Conservation (phyloP, 2,888 invertebrate genomes). For the Spilosoma lubricipeda region DNA sequence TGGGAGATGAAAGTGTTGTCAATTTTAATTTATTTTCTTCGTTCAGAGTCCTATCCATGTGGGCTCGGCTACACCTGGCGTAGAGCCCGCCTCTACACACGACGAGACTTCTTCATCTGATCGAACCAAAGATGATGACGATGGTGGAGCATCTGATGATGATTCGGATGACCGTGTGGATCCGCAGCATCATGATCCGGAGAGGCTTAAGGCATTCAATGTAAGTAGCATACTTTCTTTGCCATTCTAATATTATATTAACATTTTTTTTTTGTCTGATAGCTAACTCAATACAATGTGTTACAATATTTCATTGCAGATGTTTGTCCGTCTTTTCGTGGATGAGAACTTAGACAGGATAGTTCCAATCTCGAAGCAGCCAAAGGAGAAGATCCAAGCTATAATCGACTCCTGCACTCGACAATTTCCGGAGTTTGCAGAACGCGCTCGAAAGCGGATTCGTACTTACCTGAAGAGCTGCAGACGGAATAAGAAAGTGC, state of each 20-base stretch:
- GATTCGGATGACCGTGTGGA: slow-evolving; percentile 97
- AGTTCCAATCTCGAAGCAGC: slow-evolving; percentile 98
- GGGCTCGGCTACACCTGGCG: slow-evolving; percentile 81
- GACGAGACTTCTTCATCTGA: slow-evolving; percentile 96
- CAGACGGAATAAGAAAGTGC: slow-evolving; percentile 96
- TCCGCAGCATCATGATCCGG: slow-evolving; percentile 95
- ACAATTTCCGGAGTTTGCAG: slow-evolving; percentile 98
- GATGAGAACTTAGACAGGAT: slow-evolving; percentile 98
- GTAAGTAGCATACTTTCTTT: slow-evolving; percentile 85
- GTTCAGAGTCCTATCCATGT: slow-evolving; percentile 89
- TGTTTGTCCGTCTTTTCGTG: slow-evolving; percentile 98
- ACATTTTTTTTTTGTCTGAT: background rate
- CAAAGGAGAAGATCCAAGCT: slow-evolving; percentile 98
- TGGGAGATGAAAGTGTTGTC: background rate
- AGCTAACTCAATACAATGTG: background rate
- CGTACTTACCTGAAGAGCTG: slow-evolving; percentile 98
- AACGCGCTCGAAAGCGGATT: slow-evolving; percentile 97
- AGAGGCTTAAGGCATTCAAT: slow-evolving; percentile 97
- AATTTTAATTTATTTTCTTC: background rate
- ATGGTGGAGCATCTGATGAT: slow-evolving; percentile 89
- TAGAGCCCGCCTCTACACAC: slow-evolving; percentile 88
- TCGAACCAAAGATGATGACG: slow-evolving; percentile 93
- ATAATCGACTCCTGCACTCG: slow-evolving; percentile 98
- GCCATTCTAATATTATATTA: background rate
- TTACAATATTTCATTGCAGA: slow-evolving; percentile 87